Conservation (phyloP, 2,888 invertebrate genomes). For the Lochmaea crataegi region DNA sequence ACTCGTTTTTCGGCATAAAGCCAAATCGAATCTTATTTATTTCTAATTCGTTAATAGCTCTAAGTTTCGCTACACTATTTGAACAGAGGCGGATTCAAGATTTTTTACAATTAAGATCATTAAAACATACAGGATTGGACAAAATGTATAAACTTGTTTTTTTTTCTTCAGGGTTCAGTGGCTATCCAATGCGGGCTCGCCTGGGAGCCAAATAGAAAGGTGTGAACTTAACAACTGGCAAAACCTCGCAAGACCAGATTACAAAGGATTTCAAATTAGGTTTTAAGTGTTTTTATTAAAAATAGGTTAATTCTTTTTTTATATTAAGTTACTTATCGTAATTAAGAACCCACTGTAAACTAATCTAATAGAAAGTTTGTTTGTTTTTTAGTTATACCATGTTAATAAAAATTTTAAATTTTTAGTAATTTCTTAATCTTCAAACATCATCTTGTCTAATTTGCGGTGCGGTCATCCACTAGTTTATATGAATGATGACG, state of each 20-base stretch:
- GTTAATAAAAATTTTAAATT: no score
- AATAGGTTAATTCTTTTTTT: background rate
- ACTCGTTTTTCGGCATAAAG: conserved; percentile 16
- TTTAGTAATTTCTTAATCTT: no score
- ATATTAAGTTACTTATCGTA: background rate
- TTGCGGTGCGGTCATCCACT: no score
- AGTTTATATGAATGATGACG: no score
- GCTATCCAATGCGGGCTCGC: conserved; percentile 85
- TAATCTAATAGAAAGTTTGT: background rate
- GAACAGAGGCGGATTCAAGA: background rate
- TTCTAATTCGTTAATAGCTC: conserved; percentile 19
- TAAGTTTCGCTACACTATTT: background rate
- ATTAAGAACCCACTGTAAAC: background rate
- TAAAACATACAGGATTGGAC: background rate
- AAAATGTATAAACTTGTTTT: conserved; percentile 22
- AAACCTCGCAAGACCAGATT: conserved; percentile 74
- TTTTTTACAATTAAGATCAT: background rate
- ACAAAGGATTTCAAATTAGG: conserved; percentile 83
- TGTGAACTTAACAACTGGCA: conserved; percentile 87
- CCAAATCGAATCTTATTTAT: conserved; percentile 24
- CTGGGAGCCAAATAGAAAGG: conserved; percentile 85
- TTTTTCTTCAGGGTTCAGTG: conserved; percentile 79
- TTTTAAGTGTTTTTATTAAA: conserved; percentile 68
- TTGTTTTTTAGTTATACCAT: no score
- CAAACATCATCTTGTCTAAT: no score